Evolutionary conservation across 2,797 vertebrate species (phyloP), one percentile per base, ranked within the genome.

Genomic region (Sebastes umbrosus): DNA sequence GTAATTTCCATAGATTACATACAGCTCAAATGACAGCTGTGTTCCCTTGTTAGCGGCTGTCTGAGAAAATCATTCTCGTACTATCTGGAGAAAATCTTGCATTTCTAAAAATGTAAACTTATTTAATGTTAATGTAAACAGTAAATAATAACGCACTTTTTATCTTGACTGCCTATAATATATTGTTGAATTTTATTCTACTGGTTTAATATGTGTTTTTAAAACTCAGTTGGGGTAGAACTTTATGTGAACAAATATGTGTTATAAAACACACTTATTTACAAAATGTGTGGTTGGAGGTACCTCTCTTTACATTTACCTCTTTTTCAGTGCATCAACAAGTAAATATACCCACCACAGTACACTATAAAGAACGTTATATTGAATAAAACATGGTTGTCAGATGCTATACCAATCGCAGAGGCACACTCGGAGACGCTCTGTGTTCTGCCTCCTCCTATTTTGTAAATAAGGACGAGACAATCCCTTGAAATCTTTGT

Each of bases 401-500:
- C 65, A 63, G 36, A 34, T 70, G 32, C n/a, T 29, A 3, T 12
- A 76, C 62, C 62, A 76, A 67, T 63, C 3, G 8, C 25, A 20
- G 20, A n/a, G 60, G 14, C 58, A n/a, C 66, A 29, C 60, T 64
- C 62, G 1, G 14, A 67, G 31, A 75, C 46, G 6, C 60, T 39
- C 58, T 77, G 52, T 87, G 74, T 85, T 81, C 78, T 73, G 54
- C 60, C 57, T 75, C 31, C 46, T 65, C 31, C 55, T 70, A 4
- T 74, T 84, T 68, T 75, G 32, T 50, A 70, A 79, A 87, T 52
- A 82, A 73, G 57, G 88, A 73, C 58, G 74, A 77, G 31, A 50
- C 68, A 75, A 77, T 87, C 65, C 60, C 69, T 76, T 76, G 65
- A 89, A 87, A 87, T 84, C 43, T 58, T 57, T 25, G 54, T 68